Evolutionary conservation across 2,888 invertebrate species (phyloP).

Genomic region (Scaptomyza tumidula): DNA sequence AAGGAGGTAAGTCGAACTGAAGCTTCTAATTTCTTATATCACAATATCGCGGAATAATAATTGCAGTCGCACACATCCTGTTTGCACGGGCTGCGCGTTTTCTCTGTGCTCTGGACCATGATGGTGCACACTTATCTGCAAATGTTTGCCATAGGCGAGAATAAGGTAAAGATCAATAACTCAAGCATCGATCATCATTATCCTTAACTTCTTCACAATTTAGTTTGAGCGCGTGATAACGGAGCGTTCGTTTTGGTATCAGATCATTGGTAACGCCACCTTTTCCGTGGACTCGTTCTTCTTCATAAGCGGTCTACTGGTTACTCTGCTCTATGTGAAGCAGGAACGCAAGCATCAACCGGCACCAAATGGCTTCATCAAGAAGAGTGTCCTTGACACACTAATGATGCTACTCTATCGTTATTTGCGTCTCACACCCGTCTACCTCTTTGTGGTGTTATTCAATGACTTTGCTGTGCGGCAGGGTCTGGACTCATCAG

Average conservation of each 20-base stretch:
- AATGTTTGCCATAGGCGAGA: constrained; percentile 91
- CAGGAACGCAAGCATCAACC: constrained; percentile 85
- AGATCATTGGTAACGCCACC: constrained; percentile 93
- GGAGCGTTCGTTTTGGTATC: constrained; percentile 91
- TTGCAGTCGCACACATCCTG: constrained; percentile 89
- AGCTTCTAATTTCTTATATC: not conserved
- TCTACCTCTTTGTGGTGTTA: constrained; percentile 92
- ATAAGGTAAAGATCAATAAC: constrained; percentile 81
- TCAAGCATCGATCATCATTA: not conserved
- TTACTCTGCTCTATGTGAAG: constrained; percentile 89
- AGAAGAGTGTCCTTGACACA: constrained; percentile 69
- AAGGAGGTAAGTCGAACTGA: constrained; percentile 74
- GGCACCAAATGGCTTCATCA: constrained; percentile 62
- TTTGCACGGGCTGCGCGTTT: constrained; percentile 91
- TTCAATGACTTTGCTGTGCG: constrained; percentile 89
- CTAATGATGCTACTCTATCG: constrained; percentile 86
- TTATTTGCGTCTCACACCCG: constrained; percentile 91
- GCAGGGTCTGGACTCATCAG: constrained; percentile 89
- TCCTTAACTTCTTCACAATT: not conserved
- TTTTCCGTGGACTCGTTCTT: constrained; percentile 95
- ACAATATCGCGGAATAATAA: no score
- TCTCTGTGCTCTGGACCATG: constrained; percentile 93
- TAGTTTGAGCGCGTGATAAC: constrained; percentile 89
- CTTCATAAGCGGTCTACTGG: constrained; percentile 92
- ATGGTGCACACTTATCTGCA: constrained; percentile 94